These are phyloP conservation scores for Rhynchomys soricoides DNA, from an alignment of 2,113 vertebrate species.

Conservation along the genomic window DNA sequence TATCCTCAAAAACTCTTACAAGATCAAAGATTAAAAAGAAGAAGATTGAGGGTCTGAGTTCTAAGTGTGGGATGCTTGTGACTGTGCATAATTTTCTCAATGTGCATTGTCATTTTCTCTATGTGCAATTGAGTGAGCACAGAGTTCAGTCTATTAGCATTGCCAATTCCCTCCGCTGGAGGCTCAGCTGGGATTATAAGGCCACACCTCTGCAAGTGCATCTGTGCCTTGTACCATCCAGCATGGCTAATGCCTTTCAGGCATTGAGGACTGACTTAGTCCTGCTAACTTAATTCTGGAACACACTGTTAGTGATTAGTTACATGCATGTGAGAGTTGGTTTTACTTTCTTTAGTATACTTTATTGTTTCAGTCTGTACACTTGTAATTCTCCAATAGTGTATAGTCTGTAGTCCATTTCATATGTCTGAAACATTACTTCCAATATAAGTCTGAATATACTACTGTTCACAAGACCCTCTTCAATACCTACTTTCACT, in stretches of 20 bases:
- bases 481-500: not conserved
- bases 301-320: not conserved
- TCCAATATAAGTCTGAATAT: not conserved
- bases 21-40: not conserved
- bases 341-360: not conserved
- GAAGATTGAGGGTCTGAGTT: not conserved
- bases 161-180: not conserved
- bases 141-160: not conserved
- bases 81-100: not conserved
- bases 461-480: not conserved
- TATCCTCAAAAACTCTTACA: not conserved
- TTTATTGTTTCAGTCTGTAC: not conserved
- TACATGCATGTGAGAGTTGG: not conserved
- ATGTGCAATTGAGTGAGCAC: not conserved
- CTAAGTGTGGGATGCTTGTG: not conserved
- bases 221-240: not conserved
- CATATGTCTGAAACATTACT: constrained; percentile 20
- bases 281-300: not conserved
- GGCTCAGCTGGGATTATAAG: not conserved
- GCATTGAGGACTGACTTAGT: not conserved
- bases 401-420: not conserved
- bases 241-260: not conserved
- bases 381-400: not conserved
- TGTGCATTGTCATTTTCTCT: not conserved
- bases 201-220: not conserved